Evolutionary conservation across 2,113 vertebrate genomes (phyloP).

Genomic region (Taurulus bubalis): DNA sequence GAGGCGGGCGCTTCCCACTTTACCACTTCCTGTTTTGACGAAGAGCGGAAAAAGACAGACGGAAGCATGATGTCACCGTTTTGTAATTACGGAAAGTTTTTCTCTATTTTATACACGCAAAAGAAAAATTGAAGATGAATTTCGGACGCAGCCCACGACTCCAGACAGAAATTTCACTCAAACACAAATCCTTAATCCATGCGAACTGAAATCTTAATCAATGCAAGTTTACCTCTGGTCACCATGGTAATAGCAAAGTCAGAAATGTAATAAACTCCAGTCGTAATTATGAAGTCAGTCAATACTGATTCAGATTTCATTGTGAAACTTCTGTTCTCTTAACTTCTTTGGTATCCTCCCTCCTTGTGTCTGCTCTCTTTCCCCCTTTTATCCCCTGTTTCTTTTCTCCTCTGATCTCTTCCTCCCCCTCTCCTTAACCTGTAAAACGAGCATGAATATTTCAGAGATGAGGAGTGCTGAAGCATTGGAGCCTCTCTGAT

Average conservation of each 20-base stretch:
- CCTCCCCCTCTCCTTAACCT: not conserved
- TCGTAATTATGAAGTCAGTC: not conserved
- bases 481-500: not conserved
- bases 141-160: too few species aligned
- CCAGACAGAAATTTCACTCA: too few species aligned
- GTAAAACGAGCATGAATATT: conserved; percentile 34
- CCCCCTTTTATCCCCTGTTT: not conserved
- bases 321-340: not conserved
- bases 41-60: too few species aligned
- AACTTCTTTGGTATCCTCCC: not conserved
- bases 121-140: too few species aligned
- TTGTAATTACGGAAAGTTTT: too few species aligned
- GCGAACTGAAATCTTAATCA: too few species aligned
- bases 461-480: conserved; percentile 10
- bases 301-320: not conserved
- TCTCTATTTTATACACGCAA: too few species aligned
- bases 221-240: not conserved
- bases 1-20: too few species aligned
- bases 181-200: too few species aligned
- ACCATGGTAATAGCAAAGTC: not conserved
- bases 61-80: too few species aligned
- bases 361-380: not conserved
- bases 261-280: not conserved
- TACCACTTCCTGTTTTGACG: too few species aligned
- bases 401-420: not conserved